Evolutionary conservation across 2,797 vertebrate species (phyloP), one percentile per base, ranked within the genome.

Genomic region (Micromesistius poutassou): DNA sequence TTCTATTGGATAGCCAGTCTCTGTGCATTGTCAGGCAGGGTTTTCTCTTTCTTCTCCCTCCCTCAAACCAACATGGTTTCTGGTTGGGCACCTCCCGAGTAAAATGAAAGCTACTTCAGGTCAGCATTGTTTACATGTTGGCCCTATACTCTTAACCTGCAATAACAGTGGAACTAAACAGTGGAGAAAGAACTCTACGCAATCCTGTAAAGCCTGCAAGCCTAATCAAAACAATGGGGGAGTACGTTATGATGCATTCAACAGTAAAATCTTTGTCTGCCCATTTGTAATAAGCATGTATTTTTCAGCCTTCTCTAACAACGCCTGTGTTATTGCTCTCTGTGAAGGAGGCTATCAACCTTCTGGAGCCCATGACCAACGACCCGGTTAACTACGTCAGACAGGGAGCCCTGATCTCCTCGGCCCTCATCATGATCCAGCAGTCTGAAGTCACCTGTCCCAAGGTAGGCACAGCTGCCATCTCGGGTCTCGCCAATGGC

Each of bases 341-440:
- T 70, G 25, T 85, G 88, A 88, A 99, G 98, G 98, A 99, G 93
- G 97, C 98, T 71, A 99, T 99, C 91, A 99, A 98, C 93, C 95
- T 99, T 84, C 90, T 99, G 84, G 97, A 99, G 87, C 98, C 98
- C 30, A 99, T 99, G 98, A 99, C 97, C 85, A 99, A 99, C 0
- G 98, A 99, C 88, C 98, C 98, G 0, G 98, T 99, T 77, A 99
- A 99, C 91, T 99, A 99, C 0, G 97, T 99, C 76, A 94, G 98
- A 86, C 98, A 99, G 85, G 98, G 98, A 9, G 97, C 98, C 30
- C 96, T 99, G 79, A 99, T 99, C 81, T 94, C 98, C 28, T 99
- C 97, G 0, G 97, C 97, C 71, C 96, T 99, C 83, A 97, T 99
- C 91, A 98, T 99, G 97, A 97, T 99, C 90, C 98, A 99, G 78